A percentile compares a stretch with the other conserved stretches of the same genome.
Evolutionary conservation across 2,888 invertebrate genomes (phyloP).

Genomic region (Drosophila nigricruria): DNA sequence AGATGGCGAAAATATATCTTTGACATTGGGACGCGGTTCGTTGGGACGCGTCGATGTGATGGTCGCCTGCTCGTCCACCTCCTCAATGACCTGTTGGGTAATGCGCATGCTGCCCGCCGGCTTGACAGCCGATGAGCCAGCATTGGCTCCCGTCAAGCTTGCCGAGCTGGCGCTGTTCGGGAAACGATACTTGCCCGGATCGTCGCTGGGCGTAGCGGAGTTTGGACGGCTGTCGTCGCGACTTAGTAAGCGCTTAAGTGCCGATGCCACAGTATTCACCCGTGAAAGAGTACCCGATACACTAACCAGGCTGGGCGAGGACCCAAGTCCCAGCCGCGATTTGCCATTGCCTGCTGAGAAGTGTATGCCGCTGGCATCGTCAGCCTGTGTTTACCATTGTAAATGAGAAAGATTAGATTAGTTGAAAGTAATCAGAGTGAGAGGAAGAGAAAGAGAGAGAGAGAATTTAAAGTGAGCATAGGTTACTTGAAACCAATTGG

Average conservation of each 20-base stretch:
- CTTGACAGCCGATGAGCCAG: conserved; percentile 50
- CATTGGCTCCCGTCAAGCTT: conserved; percentile 72
- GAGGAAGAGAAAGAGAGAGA: not conserved
- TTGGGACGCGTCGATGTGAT: conserved; percentile 89
- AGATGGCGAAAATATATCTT: conserved; percentile 87
- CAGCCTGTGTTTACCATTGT: conserved; percentile 85
- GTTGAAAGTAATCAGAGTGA: not conserved
- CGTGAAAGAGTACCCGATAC: conserved; percentile 88
- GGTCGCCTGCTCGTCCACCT: conserved; percentile 93
- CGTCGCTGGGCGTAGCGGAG: conserved; percentile 84
- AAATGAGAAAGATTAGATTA: conserved; percentile 13
- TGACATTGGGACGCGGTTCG: conserved; percentile 88
- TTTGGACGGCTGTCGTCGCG: conserved; percentile 88
- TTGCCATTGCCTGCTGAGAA: conserved; percentile 88
- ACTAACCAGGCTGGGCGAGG: conserved; percentile 85
- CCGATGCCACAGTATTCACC: conserved; percentile 91
- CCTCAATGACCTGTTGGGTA: conserved; percentile 90
- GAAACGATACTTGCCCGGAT: conserved; percentile 81
- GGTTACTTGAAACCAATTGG: conserved; percentile 63
- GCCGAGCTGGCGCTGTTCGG: conserved; percentile 84
- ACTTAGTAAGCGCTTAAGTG: conserved; percentile 91
- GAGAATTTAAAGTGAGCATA: conserved; percentile 40
- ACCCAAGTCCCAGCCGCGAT: conserved; percentile 86
- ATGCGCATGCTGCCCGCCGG: conserved; percentile 87
- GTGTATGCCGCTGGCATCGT: conserved; percentile 91